Base-by-base conservation (phyloP, 2,797 vertebrate species). In the Adelosebastes latens region DNA sequence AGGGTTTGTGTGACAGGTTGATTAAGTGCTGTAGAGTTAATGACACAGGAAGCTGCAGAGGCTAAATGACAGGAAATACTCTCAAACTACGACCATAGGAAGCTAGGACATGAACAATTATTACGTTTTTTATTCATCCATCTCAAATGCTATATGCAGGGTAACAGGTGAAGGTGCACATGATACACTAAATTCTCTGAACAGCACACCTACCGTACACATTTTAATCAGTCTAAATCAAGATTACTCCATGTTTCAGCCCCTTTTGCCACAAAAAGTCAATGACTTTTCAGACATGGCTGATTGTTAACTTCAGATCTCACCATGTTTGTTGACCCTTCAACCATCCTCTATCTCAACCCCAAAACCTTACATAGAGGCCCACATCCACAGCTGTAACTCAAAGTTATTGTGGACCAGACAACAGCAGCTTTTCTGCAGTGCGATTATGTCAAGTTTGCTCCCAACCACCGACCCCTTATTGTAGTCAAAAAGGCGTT, bases 391-490 rank as follows among this genome's bases (percentile, higher is more conserved):
- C 72, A 62, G n/a, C 66, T 79, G 25, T 46, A 24, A 66, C 22
- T 70, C 36, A 12, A 59, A 22, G 49, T 63, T 77, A 66, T 86
- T 68, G 72, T 56, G 77, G 84, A 85, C 80, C 80, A 88, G 83
- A 87, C 59, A 77, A 72, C 63, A 72, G 61, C 74, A 39, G 72
- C 56, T 16, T 39, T 46, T 85, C 71, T 68, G 34, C 63, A 42
- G 8, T 31, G 63, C 42, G 64, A 80, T 68, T 24, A 61, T 2
- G 2, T 58, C 22, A 25, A 71, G 56, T 59, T 70, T 31, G n/a
- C 2, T 5, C 63, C 75, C 63, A 68, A 32, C 27, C 16, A 9
- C 18, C 20, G 49, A n/a, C 49, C 12, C 14, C 36, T 8, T 16
- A 1, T 46, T 39, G 14, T 24, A 27, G 12, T 60, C 36, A 22